phyloP scores from a whole-genome alignment of 1,140 invertebrate genomes.

The Physella acuta region DNA sequence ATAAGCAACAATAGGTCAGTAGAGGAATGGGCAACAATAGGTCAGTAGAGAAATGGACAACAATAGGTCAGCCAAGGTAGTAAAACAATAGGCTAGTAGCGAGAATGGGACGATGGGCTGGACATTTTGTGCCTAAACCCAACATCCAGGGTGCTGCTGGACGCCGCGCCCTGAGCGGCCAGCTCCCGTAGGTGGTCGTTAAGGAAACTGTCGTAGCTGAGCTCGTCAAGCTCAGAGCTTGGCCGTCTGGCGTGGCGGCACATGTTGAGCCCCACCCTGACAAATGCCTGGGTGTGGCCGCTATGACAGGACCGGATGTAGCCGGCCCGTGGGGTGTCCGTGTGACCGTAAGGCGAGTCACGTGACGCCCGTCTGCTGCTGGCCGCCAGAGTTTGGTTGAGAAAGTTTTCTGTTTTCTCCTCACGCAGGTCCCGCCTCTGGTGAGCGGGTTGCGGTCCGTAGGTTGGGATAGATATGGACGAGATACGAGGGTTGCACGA shows the following conservation, averaged over 20 bases:
- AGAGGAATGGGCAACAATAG: no score
- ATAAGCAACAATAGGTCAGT: no score
- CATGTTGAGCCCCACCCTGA: neutral
- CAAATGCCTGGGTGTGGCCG: conserved; percentile 6
- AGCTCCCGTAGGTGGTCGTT: conserved; percentile 15
- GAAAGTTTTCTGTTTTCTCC: neutral
- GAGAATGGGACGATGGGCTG: no score
- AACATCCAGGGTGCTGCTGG: conserved; percentile 18
- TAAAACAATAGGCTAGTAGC: no score
- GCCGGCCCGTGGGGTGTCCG: no score
- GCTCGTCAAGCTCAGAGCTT: neutral
- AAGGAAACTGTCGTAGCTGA: conserved; percentile 18
- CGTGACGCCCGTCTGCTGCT: neutral
- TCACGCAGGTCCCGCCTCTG: neutral
- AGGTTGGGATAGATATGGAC: conserved; percentile 8
- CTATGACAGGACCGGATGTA: neutral
- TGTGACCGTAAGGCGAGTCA: neutral
- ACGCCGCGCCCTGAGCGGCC: conserved; percentile 7
- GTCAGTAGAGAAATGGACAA: no score
- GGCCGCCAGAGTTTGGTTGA: neutral
- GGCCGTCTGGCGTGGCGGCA: neutral
- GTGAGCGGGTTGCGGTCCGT: neutral
- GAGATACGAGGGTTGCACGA: neutral
- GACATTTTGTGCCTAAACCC: conserved; percentile 9
- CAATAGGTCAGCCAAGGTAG: no score